phyloP scores from a whole-genome alignment of 2,797 vertebrate species.

The Poecilia wingei region DNA sequence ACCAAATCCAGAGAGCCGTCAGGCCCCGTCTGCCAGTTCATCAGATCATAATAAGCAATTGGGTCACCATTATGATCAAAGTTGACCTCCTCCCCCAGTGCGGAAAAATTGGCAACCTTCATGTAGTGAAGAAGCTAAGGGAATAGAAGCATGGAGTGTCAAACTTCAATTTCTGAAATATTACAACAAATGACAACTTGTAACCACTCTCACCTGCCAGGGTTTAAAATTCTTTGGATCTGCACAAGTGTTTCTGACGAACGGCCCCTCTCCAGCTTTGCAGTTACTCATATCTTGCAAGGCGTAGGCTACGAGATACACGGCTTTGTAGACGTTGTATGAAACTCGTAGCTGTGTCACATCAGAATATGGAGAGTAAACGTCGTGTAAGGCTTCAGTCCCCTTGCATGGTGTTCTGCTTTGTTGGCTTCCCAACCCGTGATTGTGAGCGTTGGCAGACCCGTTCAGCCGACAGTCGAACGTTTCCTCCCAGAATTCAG shows the following conservation, averaged over 20 bases:
- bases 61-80: constrained; percentile 82
- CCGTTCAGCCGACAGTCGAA: constrained; percentile 71
- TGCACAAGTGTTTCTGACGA: constrained; percentile 69
- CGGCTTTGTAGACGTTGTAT: constrained; percentile 81
- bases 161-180: not conserved
- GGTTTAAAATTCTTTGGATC: constrained; percentile 55
- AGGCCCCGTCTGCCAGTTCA: constrained; percentile 76
- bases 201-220: constrained; percentile 69
- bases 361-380: constrained; percentile 72
- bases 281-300: constrained; percentile 75
- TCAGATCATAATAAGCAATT: constrained; percentile 79
- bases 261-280: constrained; percentile 68
- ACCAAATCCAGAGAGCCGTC: constrained; percentile 70
- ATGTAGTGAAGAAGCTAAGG: constrained; percentile 77
- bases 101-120: constrained; percentile 72
- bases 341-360: constrained; percentile 80
- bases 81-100: constrained; percentile 68
- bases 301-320: constrained; percentile 78
- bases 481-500: constrained; percentile 77
- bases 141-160: not conserved
- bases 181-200: not conserved
- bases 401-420: constrained; percentile 61
- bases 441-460: constrained; percentile 66
- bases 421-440: constrained; percentile 12
- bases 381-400: constrained; percentile 57